Evolutionary conservation across 1,140 invertebrate genomes (phyloP).

Genomic region (Spodoptera frugiperda): DNA sequence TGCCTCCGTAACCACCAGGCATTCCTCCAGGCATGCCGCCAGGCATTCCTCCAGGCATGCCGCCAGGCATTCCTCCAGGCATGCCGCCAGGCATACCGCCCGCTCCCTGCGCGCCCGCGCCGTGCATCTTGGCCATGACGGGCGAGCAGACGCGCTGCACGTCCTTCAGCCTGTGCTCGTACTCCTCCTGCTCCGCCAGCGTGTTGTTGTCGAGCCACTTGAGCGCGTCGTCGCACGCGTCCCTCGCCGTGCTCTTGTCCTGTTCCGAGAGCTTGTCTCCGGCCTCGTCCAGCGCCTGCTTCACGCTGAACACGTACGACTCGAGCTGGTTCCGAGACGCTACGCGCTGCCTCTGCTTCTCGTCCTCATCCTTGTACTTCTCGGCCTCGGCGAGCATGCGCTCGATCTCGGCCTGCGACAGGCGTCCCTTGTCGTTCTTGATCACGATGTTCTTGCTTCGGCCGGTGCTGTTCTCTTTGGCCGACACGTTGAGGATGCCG

Average conservation of each 20-base stretch:
- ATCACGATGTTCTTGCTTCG: conserved; percentile 93
- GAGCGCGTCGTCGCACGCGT: conserved; percentile 86
- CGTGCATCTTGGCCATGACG: conserved; percentile 92
- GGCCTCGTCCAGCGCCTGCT: conserved; percentile 87
- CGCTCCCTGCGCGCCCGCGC: conserved; percentile 51
- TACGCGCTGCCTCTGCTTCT: conserved; percentile 90
- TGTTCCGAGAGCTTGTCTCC: conserved; percentile 86
- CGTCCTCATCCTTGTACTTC: conserved; percentile 90
- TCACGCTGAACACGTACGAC: conserved; percentile 93
- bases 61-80: conserved; percentile 41
- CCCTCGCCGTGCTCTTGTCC: conserved; percentile 88
- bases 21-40: conserved; percentile 54
- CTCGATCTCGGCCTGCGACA: conserved; percentile 96
- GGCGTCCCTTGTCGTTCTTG: conserved; percentile 96
- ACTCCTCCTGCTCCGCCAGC: conserved; percentile 93
- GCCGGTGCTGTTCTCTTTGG: conserved; percentile 89
- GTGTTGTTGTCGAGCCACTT: conserved; percentile 88
- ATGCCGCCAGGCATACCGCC: conserved; percentile 47
- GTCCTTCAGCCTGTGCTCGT: conserved; percentile 91
- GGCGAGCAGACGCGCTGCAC: conserved; percentile 90
- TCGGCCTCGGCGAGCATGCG: conserved; percentile 94
- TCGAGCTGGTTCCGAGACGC: conserved; percentile 92
- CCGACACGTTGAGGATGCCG: conserved; percentile 90
- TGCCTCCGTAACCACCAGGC: not conserved
- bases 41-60: conserved; percentile 90